Percentiles rank a stretch among this genome's conserved stretches.
Conservation (phyloP, 2,888 invertebrate genomes). For the Epiperipatus broadwayi region DNA sequence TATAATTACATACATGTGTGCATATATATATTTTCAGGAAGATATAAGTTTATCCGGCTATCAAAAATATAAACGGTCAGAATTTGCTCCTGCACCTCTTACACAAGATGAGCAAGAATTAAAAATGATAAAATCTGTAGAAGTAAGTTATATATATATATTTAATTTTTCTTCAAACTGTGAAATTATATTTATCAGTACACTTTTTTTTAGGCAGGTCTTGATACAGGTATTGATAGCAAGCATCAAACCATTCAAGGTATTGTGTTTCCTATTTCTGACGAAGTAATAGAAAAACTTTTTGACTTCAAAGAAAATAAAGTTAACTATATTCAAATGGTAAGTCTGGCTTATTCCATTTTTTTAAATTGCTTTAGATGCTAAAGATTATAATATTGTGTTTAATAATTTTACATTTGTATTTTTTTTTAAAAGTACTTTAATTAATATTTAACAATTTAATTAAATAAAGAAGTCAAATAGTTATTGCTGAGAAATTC, state of each 20-base stretch:
- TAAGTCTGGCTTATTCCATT: conserved; percentile 26
- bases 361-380: conserved; percentile 11
- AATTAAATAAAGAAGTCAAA: no score
- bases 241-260: conserved; percentile 76
- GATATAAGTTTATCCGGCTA: conserved; percentile 67
- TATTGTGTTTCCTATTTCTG: conserved; percentile 66
- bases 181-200: no score
- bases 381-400: not conserved
- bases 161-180: no score
- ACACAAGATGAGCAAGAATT: conserved; percentile 40
- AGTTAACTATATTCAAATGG: conserved; percentile 73
- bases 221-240: conserved; percentile 51
- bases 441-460: no score
- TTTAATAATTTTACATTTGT: conserved; percentile 6
- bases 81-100: conserved; percentile 67
- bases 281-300: conserved; percentile 55
- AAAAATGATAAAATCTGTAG: conserved; percentile 25
- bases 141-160: no score
- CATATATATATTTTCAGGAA: no score
- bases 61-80: conserved; percentile 50
- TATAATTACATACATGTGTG: no score
- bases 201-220: conserved; percentile 25
- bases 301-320: conserved; percentile 48
- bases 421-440: conserved; percentile 8
- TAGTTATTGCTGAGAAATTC: no score